Evolutionary conservation across 2,797 vertebrate genomes (phyloP).

Genomic region (Enteromius unitaeniatus): DNA sequence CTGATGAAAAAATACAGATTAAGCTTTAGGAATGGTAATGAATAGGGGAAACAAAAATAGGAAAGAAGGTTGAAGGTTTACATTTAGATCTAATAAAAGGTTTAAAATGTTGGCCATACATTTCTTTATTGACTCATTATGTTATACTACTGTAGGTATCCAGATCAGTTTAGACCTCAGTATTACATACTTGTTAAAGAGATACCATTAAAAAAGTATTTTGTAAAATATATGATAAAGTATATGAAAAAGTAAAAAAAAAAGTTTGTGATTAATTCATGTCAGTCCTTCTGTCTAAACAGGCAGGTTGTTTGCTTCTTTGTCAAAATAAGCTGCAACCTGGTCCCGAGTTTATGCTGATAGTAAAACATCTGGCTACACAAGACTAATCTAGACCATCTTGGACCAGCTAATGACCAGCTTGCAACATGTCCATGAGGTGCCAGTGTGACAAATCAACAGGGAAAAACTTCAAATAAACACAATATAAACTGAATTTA

Average conservation of each 20-base stretch:
- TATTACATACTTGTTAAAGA: neutral
- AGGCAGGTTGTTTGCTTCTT: neutral
- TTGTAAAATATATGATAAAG: neutral
- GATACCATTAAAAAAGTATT: neutral
- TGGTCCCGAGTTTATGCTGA: neutral
- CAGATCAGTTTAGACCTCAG: neutral
- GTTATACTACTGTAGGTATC: neutral
- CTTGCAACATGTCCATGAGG: neutral
- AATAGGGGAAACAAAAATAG: neutral
- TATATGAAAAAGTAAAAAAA: neutral
- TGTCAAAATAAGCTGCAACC: neutral
- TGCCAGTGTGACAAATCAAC: neutral
- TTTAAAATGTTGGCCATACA: neutral
- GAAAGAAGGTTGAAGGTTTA: neutral
- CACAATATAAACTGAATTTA: conserved; percentile 24
- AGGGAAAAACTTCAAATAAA: conserved; percentile 14
- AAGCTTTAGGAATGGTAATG: conserved; percentile 5
- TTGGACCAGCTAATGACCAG: conserved; percentile 13
- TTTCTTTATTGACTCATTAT: neutral
- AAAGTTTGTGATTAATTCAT: neutral
- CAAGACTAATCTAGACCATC: neutral
- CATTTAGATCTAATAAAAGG: neutral
- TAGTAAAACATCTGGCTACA: neutral
- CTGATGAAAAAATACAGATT: neutral
- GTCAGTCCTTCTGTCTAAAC: neutral